Percentiles rank a stretch among this genome's conserved stretches.
phyloP scores from a whole-genome alignment of 1,140 invertebrate species.

The Rhagoletis zephyria region DNA sequence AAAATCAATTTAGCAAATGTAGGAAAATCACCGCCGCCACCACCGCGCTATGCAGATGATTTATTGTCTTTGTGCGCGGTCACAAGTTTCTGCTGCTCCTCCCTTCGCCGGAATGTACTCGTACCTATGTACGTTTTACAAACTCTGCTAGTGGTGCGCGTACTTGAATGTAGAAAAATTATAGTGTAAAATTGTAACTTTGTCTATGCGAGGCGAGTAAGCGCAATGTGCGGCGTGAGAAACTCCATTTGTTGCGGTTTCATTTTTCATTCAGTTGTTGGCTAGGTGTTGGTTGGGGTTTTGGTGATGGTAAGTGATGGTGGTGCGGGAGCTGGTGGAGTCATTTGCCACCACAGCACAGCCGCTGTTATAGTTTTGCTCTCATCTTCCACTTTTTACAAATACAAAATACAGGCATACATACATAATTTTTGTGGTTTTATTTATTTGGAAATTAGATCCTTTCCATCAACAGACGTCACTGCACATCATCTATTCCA shows the following conservation, averaged over 20 bases:
- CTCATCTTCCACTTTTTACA: background rate
- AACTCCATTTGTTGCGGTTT: conserved; percentile 55
- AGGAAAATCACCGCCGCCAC: background rate
- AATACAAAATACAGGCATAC: background rate
- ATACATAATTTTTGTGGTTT: conserved; percentile 22
- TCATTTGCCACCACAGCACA: background rate
- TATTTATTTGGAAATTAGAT: conserved; percentile 53
- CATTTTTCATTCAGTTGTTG: conserved; percentile 42
- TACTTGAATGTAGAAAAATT: conserved; percentile 8
- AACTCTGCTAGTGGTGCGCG: background rate
- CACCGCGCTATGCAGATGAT: conserved; percentile 2
- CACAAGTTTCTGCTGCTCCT: background rate
- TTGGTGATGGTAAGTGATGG: conserved; percentile 8
- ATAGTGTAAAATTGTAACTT: conserved; percentile 35
- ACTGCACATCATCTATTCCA: background rate
- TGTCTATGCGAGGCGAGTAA: background rate
- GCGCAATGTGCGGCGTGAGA: conserved; percentile 48
- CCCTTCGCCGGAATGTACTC: background rate
- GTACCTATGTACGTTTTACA: background rate
- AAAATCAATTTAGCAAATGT: conserved; percentile 30
- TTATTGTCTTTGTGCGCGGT: background rate
- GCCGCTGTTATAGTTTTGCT: background rate
- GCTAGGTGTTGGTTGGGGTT: background rate
- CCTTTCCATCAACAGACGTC: conserved; percentile 31
- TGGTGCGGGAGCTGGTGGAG: background rate